These are phyloP conservation scores for Macaria liturata DNA, from an alignment of 2,888 invertebrate species.

Conservation along the genomic window DNA sequence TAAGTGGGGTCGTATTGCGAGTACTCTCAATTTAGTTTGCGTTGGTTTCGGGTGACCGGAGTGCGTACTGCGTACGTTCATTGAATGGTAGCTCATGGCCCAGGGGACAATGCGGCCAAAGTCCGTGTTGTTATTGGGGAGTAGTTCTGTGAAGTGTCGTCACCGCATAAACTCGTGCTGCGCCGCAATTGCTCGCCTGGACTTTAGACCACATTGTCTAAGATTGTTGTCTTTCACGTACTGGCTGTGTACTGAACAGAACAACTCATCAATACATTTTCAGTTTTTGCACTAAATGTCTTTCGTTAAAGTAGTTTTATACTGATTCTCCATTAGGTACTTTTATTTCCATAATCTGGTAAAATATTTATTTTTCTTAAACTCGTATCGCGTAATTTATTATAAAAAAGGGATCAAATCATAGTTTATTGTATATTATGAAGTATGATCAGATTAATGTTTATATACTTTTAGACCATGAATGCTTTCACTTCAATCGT, in stretches of 20 bases:
- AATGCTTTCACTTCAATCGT: no score
- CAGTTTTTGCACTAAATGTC: no score
- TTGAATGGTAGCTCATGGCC: slow-evolving; percentile 28
- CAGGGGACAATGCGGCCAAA: slow-evolving; percentile 40
- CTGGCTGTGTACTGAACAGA: slow-evolving; percentile 37
- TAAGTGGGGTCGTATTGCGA: slow-evolving; percentile 23
- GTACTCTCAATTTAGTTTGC: slow-evolving; percentile 19
- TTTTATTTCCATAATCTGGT: no score
- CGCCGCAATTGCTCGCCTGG: slow-evolving; percentile 55
- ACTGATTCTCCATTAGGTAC: no score
- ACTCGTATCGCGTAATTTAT: no score
- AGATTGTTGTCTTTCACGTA: slow-evolving; percentile 38
- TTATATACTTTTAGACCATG: no score
- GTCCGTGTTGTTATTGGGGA: slow-evolving; percentile 50
- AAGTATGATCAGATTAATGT: no score
- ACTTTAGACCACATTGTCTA: slow-evolving; percentile 62
- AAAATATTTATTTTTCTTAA: no score
- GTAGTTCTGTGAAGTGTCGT: slow-evolving; percentile 45
- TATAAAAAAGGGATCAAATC: no score
- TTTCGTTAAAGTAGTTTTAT: no score
- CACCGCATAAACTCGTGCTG: slow-evolving; percentile 45
- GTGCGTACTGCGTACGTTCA: slow-evolving; percentile 22
- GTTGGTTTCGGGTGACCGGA: no score
- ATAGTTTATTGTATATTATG: no score
- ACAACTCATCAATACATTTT: slow-evolving; percentile 4